Evolutionary conservation across 1,140 invertebrate genomes (phyloP), one percentile per base, ranked within the genome.

Genomic region (Macrobrachium rosenbergii): DNA sequence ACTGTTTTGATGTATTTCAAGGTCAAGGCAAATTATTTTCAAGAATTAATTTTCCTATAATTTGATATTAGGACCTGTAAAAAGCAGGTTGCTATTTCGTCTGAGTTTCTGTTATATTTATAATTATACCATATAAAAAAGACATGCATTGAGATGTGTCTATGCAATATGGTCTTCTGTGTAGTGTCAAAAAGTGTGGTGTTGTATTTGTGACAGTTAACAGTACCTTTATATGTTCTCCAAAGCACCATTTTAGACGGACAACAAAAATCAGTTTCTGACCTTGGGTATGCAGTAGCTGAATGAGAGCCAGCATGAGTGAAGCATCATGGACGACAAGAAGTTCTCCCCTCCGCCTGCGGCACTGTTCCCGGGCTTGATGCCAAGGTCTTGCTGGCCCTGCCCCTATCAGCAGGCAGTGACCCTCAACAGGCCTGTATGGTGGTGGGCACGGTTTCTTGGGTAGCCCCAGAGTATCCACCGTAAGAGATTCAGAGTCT

Each of bases 301-400:
- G 77, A n/a, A 87, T 81, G 16, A 87, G 64, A 1, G 84, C 84
- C 78, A 87, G 67, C 84, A 87, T 62, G 52, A 87, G 69, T 28
- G 84, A 58, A 11, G 69, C 78, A 17, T 87, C 72, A 17, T 87
- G 63, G 3, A 87, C 19, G 58, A 75, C 69, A 21, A 87, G 77
- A 37, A 87, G 84, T 28, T 87, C 84, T 21, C 84, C 84, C 43
- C 59, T 23, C 23, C 45, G 58, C 14, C 78, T 23, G 21, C 17
- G 78, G 84, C 84, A 87, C 45, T 80, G 84, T 69, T 69, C 14
- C 67, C 84, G 78, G 37, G 84, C 77, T 58, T 72, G 63, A 2
- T 87, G 67, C 84, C 84, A 87, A 16, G 84, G 63, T 78, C 78
- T 87, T 8, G 52, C 52, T 16, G 73, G 64, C 17, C 84, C 84